Evolutionary conservation across 2,797 vertebrate genomes (phyloP).

Genomic region (Anguilla marmorata): DNA sequence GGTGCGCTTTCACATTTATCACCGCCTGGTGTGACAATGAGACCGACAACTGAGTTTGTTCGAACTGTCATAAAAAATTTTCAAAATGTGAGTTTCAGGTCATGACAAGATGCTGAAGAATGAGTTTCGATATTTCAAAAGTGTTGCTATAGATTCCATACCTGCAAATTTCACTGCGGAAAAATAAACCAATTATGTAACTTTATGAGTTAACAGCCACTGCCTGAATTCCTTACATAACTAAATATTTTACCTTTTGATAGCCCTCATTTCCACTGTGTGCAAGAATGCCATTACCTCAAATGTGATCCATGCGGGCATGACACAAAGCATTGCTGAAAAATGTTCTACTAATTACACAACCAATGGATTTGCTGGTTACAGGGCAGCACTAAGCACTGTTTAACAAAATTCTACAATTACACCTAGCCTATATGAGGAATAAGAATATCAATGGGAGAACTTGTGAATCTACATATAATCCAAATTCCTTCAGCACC

Average conservation of each 20-base stretch:
- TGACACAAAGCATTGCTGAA: neutral
- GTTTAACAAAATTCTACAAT: neutral
- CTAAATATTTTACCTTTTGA: neutral
- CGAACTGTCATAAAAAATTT: neutral
- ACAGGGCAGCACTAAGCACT: neutral
- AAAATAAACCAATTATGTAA: neutral
- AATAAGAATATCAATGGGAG: neutral
- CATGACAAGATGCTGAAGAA: neutral
- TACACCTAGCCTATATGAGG: neutral
- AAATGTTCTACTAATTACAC: neutral
- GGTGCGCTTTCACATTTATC: neutral
- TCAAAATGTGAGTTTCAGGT: neutral
- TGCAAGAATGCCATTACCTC: neutral
- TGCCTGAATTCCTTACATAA: neutral
- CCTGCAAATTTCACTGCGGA: neutral
- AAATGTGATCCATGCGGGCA: neutral
- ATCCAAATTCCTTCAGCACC: neutral
- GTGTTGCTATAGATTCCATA: neutral
- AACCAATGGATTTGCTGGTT: neutral
- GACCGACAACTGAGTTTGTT: neutral
- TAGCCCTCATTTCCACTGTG: neutral
- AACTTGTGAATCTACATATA: neutral
- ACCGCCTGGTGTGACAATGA: neutral
- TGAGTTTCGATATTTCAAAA: neutral
- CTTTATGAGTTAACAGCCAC: neutral